Evolutionary conservation across 2,888 invertebrate species (phyloP).

Genomic region (Scaptomyza reducta): DNA sequence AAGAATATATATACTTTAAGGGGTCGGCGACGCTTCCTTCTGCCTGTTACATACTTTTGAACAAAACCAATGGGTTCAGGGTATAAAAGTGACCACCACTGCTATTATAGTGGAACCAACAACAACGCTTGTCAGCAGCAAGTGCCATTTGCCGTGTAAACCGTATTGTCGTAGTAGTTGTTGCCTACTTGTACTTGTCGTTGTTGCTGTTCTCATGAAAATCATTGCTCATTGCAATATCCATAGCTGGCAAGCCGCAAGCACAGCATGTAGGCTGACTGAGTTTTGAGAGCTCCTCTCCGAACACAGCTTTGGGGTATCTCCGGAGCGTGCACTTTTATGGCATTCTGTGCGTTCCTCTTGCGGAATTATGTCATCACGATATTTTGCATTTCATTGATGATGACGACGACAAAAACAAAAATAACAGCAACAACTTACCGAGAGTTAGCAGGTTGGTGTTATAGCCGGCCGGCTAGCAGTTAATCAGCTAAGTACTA

Average conservation of each 20-base stretch:
- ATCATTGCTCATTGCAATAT: constrained; percentile 46
- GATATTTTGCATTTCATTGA: constrained; percentile 59
- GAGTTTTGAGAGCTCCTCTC: constrained; percentile 23
- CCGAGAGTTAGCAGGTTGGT: constrained; percentile 13
- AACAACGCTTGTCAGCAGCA: constrained; percentile 36
- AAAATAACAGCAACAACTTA: not conserved
- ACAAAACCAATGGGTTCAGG: too few relatives aligned
- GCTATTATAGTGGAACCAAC: not conserved
- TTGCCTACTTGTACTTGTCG: constrained; percentile 11
- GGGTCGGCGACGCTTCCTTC: too few relatives aligned
- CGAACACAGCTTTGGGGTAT: constrained; percentile 33
- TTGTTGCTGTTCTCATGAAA: constrained; percentile 24
- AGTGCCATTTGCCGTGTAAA: constrained; percentile 68
- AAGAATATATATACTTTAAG: too few relatives aligned
- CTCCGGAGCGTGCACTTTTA: constrained; percentile 62
- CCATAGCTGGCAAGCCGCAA: constrained; percentile 54
- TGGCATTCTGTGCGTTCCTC: constrained; percentile 59
- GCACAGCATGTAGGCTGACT: constrained; percentile 49
- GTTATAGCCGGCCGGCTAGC: constrained; percentile 40
- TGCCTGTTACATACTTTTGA: too few relatives aligned
- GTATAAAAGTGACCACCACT: not conserved
- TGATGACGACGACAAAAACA: constrained; percentile 21
- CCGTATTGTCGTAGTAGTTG: constrained; percentile 31
- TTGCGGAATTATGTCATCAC: constrained; percentile 61
- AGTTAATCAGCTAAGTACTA: constrained; percentile 33